Conservation (phyloP, 2,888 invertebrate genomes). For the Salpingus planirostris region DNA sequence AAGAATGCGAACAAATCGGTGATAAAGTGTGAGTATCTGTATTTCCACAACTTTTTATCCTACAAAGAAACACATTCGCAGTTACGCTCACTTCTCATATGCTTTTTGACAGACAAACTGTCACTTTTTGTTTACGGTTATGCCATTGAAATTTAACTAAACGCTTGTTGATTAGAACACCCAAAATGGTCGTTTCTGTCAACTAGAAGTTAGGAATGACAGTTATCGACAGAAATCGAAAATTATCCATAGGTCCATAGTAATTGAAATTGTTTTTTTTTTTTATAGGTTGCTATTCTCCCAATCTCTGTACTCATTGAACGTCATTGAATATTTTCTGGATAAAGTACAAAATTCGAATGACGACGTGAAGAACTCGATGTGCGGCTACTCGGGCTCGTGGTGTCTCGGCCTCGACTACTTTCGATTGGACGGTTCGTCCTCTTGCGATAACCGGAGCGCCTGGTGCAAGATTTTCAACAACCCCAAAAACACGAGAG, state of each 20-base stretch:
- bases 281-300: conserved; percentile 78
- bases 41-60: neutral
- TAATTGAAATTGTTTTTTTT: conserved; percentile 4
- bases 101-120: conserved; percentile 1
- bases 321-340: conserved; percentile 89
- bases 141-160: no score
- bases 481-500: conserved; percentile 65
- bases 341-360: conserved; percentile 67
- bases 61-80: no score
- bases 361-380: conserved; percentile 48
- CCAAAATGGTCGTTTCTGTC: no score
- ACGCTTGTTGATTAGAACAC: no score
- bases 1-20: conserved; percentile 88
- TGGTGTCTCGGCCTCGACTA: conserved; percentile 81
- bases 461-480: conserved; percentile 86
- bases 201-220: no score
- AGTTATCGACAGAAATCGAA: no score
- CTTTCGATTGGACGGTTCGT: conserved; percentile 87
- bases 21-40: conserved; percentile 79
- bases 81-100: no score
- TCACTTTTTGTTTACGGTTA: no score
- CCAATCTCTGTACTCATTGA: conserved; percentile 86
- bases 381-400: conserved; percentile 48
- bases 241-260: no score
- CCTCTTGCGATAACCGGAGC: conserved; percentile 75